Evolutionary conservation across 2,888 invertebrate genomes (phyloP), one percentile per base, ranked within the genome.

Genomic region (Callyntrura sp.): DNA sequence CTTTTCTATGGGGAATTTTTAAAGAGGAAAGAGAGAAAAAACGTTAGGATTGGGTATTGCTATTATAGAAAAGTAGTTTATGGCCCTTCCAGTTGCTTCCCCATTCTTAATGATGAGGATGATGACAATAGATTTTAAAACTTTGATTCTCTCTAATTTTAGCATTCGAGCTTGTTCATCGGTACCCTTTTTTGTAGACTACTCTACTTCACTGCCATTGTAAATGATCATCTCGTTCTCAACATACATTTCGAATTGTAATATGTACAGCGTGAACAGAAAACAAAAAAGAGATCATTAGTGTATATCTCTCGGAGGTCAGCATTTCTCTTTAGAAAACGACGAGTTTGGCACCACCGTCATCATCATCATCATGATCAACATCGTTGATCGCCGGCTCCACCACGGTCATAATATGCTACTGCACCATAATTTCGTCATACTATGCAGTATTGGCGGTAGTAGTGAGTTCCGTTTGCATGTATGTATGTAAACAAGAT

Each of bases 401-500:
- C n/a, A 1, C 28, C 51, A 57, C n/a, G n/a, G 28, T 55, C 55
- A 78, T 78, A 12, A 20, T 73, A 23, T 73, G 70, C 70, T 60
- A 17, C 60, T 68, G 3, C n/a, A n/a, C 68, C 35, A 68, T 70
- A 70, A 45, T 70, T 12, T 48, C 25, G n/a, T 78, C 51, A 20
- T 48, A 45, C 11, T 48, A 20, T 48, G 51, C 76, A 78, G 25
- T 28, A 12, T 12, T 20, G 20, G 20, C 8, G 25, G 78, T 78
- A 35, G 78, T 55, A 57, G 51, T 28, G 78, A 78, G 78, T 35
- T 57, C 55, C 78, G 78, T 28, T 78, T 78, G 78, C 78, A 78
- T 78, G 78, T 55, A 78, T 78, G 78, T 55, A 78, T 28, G 57
- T 78, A 78, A 78, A 78, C 78, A 78, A 78, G 78, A 25, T 78